Conservation (phyloP, 2,888 invertebrate species). For the Nephrotoma guestfalica region DNA sequence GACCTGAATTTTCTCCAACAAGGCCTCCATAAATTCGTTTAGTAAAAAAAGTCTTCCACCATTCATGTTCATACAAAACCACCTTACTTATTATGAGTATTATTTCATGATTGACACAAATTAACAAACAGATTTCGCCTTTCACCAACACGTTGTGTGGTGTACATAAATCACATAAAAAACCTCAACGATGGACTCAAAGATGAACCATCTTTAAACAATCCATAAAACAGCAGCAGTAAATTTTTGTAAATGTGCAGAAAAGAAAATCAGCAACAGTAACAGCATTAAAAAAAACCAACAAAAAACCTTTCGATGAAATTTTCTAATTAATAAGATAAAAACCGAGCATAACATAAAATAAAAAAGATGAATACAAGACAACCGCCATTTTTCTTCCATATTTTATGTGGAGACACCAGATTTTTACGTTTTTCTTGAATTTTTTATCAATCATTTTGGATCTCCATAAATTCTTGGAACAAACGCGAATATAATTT, state of each 20-base stretch:
- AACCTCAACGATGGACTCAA: neutral
- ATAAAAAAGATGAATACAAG: neutral
- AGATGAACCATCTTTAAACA: neutral
- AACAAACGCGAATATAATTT: neutral
- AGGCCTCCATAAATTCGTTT: neutral
- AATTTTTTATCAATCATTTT: neutral
- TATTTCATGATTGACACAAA: neutral
- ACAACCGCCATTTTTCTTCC: neutral
- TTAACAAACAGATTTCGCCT: neutral
- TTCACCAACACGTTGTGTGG: neutral
- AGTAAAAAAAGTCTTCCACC: neutral
- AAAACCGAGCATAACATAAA: neutral
- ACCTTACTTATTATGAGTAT: neutral
- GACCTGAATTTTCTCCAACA: too few relatives aligned
- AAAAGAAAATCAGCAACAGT: neutral
- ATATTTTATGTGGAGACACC: neutral
- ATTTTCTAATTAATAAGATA: slow-evolving; percentile 5
- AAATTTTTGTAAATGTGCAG: neutral
- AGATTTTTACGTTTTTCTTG: neutral
- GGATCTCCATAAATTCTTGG: neutral
- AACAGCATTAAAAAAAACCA: neutral
- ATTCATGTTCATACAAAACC: neutral
- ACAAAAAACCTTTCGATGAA: slow-evolving; percentile 4
- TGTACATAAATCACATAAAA: neutral
- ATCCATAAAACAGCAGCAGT: neutral